Evolutionary conservation across 2,888 invertebrate species (phyloP), one percentile per base, ranked within the genome.

Genomic region (Idaea dimidiata): DNA sequence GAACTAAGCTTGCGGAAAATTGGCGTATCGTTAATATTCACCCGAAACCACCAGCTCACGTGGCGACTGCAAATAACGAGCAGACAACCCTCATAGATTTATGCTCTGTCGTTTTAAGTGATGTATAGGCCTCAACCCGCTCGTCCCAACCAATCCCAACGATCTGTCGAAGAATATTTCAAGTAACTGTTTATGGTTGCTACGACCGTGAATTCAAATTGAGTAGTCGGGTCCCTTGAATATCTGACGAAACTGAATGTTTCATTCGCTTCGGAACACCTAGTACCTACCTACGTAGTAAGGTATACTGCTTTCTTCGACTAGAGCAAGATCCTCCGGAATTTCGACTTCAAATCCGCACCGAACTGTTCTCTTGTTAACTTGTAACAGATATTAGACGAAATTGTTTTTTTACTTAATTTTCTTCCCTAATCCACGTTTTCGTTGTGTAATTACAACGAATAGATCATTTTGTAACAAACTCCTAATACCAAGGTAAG

Each of bases 11-110:
- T 81, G 85, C 85, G 89, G 89, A 92, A 91, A 92, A 92, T 92
- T 91, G 92, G 87, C 89, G 91, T 91, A 91, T 91, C 89, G 90
- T 91, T 92, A 92, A 92, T 92, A 92, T 91, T 92, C 91, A 91
- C 89, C 92, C 88, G 87, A 91, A 91, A 90, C 88, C 82, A 78
- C 80, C 82, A 87, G 85, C 87, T 89, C 89, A 90, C 91, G 89
- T 89, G 88, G 90, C 87, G 89, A 89, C 91, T 89, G 88, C 90
- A 89, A 91, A 91, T 91, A 91, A 91, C 90, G 83, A 87, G 86
- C 81, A 83, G 88, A 88, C 88, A 85, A 79, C 81, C 83, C 87
- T 14, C 80, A 85, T 88, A 86, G 89, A 92, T 91, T 91, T 92
- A 91, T 90, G 86, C 80, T 82, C 84, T 83, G 89, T 88, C 91